Base-by-base conservation (phyloP, 2,797 vertebrate genomes). In the Dermochelys coriacea region DNA sequence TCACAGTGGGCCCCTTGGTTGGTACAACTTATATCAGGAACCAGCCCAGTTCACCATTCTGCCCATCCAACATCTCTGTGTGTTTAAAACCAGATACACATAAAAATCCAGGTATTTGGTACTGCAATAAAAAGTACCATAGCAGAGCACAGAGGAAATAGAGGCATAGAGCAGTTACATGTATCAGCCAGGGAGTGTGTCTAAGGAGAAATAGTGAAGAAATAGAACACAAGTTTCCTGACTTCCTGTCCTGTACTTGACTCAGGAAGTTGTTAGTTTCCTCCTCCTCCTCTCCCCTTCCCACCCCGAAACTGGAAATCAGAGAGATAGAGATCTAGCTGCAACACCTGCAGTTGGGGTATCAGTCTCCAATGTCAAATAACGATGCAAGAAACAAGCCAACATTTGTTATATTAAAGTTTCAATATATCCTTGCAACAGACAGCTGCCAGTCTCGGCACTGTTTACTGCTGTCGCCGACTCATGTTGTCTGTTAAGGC, bases 361-460 rank as follows among this genome's bases (percentile, higher is more conserved):
- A 3, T 71, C 34, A 25, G 16, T 77, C 23, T 41, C n/a, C 37
- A 25, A 37, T 78, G 84, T 77, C 86, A 57, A 89, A 80, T 21
- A 87, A 80, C 4, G 23, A 54, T 8, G 34, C 88, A 54, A 92
- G 82, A 88, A 95, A 85, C 4, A 12, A 96, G 21, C 71, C 45
- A 29, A 80, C 78, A 4, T 31, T 83, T 45, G 10, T 41, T 74
- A 4, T 51, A 82, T 23, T 91, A 88, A 51, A 18, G 3, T 64
- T 2, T 0, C n/a, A 16, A 54, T 54, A 54, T 54, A 5, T 68
- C 49, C 57, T 86, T 96, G 82, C 49, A 14, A 31, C 52, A 83
- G 52, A 29, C 14, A 80, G 23, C 34, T 95, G 86, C 64, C 89
- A 89, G 41, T 84, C 79, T 88, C 74, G n/a, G 50, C 52, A 27